phyloP scores from a whole-genome alignment of 2,113 vertebrate genomes.

The Nothobranchius furzeri region DNA sequence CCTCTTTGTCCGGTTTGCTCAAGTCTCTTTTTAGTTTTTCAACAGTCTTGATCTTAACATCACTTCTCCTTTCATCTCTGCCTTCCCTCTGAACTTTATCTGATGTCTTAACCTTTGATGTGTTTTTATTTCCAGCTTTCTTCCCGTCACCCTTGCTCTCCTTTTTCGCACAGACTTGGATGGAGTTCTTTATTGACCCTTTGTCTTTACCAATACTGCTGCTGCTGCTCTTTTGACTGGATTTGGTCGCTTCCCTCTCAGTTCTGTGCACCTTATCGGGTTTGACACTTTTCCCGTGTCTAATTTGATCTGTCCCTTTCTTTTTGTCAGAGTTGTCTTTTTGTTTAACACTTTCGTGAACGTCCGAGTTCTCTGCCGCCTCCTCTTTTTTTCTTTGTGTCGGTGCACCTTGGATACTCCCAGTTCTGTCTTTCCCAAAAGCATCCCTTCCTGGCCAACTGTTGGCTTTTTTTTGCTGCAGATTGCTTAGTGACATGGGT shows the following conservation, averaged over 20 bases:
- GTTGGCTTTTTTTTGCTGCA: constrained; percentile 65
- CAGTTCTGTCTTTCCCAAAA: constrained; percentile 32
- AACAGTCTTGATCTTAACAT: constrained; percentile 60
- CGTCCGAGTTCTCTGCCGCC: constrained; percentile 39
- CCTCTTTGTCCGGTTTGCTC: constrained; percentile 60
- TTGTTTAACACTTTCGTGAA: constrained; percentile 25
- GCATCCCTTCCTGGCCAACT: neutral
- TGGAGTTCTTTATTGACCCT: constrained; percentile 47
- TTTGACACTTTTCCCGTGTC: constrained; percentile 59
- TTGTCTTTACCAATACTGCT: constrained; percentile 54
- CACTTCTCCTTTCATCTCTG: constrained; percentile 64
- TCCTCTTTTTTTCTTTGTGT: constrained; percentile 64
- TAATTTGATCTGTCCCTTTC: constrained; percentile 36
- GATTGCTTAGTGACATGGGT: constrained; percentile 57
- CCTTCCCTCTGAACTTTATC: constrained; percentile 64
- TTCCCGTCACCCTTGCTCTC: constrained; percentile 72
- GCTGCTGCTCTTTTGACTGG: constrained; percentile 53
- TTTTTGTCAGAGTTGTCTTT: constrained; percentile 53
- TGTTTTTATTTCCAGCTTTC: constrained; percentile 61
- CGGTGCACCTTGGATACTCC: constrained; percentile 58
- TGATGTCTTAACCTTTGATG: constrained; percentile 47
- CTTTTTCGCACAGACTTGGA: constrained; percentile 78
- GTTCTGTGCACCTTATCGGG: constrained; percentile 54
- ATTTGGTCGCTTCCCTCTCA: constrained; percentile 56
- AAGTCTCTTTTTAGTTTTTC: constrained; percentile 72